These are phyloP conservation scores for Protomyctophum bolini DNA, from an alignment of 2,113 vertebrate genomes.

Conservation along the genomic window DNA sequence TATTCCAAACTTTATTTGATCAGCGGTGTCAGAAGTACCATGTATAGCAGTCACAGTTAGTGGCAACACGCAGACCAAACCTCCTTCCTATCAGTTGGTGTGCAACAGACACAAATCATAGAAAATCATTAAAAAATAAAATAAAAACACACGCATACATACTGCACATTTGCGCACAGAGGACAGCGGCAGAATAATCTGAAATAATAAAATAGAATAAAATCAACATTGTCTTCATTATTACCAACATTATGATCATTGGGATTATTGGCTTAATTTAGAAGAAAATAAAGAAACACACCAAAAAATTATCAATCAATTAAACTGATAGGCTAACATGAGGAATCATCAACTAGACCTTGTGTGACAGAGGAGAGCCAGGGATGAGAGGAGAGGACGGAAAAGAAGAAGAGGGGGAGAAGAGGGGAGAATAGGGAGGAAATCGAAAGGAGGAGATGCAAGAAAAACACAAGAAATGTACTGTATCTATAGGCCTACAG, in stretches of 20 bases:
- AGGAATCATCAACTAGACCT: conserved; percentile 42
- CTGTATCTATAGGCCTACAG: neutral
- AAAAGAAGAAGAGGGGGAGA: neutral
- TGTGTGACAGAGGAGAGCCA: conserved; percentile 36
- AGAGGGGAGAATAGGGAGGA: neutral
- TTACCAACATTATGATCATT: conserved; percentile 41
- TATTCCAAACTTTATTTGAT: conserved; percentile 87
- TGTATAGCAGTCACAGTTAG: conserved; percentile 84
- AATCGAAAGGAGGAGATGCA: neutral
- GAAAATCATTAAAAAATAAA: conserved; percentile 29
- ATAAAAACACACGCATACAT: conserved; percentile 32
- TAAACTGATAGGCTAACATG: conserved; percentile 33
- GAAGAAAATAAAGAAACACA: conserved; percentile 34
- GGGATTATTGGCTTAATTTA: conserved; percentile 55
- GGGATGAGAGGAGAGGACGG: neutral
- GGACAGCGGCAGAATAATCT: conserved; percentile 20
- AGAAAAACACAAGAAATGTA: conserved; percentile 5
- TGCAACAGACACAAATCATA: conserved; percentile 62
- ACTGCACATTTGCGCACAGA: conserved; percentile 15
- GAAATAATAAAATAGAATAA: conserved; percentile 16
- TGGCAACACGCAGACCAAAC: conserved; percentile 73
- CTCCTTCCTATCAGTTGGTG: conserved; percentile 74
- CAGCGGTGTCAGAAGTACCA: conserved; percentile 80
- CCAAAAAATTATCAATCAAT: conserved; percentile 27
- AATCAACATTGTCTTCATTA: conserved; percentile 34